Percentiles rank a stretch among this genome's conserved stretches.
Conservation (phyloP, 2,113 vertebrate genomes). For the Copsychus sechellarum region DNA sequence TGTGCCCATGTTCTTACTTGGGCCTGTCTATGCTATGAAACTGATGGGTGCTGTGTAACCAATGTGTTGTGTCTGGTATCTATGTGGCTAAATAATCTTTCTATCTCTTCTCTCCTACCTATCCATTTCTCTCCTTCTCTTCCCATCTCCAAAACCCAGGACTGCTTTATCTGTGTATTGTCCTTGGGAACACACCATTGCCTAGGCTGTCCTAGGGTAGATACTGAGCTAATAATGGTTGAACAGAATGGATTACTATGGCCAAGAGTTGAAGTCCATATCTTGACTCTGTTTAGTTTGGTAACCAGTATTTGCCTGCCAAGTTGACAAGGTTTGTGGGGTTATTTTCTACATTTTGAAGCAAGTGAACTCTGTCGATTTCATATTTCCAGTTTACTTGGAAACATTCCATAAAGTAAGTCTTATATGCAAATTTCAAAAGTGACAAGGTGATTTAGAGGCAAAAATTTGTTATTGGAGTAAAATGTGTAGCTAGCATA, state of each 20-base stretch:
- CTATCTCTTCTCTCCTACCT: neutral
- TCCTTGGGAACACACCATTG: neutral
- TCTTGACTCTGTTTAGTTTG: neutral
- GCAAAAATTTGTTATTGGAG: neutral
- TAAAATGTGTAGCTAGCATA: neutral
- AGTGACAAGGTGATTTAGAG: neutral
- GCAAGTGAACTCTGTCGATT: neutral
- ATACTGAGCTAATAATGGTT: neutral
- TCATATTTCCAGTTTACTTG: neutral
- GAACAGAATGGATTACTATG: neutral
- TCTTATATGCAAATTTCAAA: neutral
- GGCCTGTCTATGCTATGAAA: neutral
- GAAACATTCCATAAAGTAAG: neutral
- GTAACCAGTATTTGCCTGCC: neutral
- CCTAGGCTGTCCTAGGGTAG: neutral
- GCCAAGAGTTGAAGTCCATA: neutral
- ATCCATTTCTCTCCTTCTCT: neutral
- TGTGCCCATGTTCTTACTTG: neutral
- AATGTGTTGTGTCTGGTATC: neutral
- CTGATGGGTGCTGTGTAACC: neutral
- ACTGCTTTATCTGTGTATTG: neutral
- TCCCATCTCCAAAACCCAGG: neutral
- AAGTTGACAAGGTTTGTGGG: neutral
- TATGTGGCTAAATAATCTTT: neutral
- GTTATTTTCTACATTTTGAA: neutral